A percentile compares a stretch with the other conserved stretches of the same genome.
Conservation (phyloP, 1,140 invertebrate species). For the Hypothenemus hampei region DNA sequence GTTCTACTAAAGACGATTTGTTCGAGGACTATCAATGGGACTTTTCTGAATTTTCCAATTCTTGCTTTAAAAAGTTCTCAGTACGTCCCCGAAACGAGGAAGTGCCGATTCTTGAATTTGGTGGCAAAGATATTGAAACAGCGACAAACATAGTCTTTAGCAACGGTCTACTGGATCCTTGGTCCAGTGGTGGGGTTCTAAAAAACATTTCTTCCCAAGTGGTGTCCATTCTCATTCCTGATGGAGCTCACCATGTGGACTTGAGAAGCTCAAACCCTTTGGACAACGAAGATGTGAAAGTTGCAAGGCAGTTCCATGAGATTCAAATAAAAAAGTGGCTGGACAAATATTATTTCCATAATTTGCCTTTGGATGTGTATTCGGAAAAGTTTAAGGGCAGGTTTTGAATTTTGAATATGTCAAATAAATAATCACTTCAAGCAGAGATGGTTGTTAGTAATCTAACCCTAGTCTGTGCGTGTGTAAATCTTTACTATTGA, state of each 20-base stretch:
- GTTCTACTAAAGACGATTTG: conserved; percentile 78
- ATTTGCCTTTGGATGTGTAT: conserved; percentile 1
- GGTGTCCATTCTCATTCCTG: conserved; percentile 72
- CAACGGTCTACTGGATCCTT: conserved; percentile 89
- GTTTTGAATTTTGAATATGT: neutral
- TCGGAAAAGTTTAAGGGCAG: neutral
- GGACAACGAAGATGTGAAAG: conserved; percentile 67
- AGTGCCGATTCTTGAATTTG: conserved; percentile 71
- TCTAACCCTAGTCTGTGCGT: too few relatives aligned
- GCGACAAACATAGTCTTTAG: conserved; percentile 87
- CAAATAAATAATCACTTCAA: neutral
- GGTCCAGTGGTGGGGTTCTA: conserved; percentile 86
- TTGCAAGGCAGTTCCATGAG: conserved; percentile 64
- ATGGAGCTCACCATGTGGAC: conserved; percentile 92
- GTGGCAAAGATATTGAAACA: conserved; percentile 64
- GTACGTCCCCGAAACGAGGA: conserved; percentile 56
- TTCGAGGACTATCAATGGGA: conserved; percentile 76
- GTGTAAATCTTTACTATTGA: conserved; percentile 27
- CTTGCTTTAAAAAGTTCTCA: conserved; percentile 66
- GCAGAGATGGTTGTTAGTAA: too few relatives aligned
- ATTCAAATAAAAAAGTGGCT: conserved; percentile 68
- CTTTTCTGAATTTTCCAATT: conserved; percentile 57
- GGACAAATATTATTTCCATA: conserved; percentile 16
- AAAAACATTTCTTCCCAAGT: conserved; percentile 62
- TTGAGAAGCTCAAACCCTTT: conserved; percentile 63